Base-by-base conservation (phyloP, 1,140 invertebrate species). In the Drosophila grimshawi region DNA sequence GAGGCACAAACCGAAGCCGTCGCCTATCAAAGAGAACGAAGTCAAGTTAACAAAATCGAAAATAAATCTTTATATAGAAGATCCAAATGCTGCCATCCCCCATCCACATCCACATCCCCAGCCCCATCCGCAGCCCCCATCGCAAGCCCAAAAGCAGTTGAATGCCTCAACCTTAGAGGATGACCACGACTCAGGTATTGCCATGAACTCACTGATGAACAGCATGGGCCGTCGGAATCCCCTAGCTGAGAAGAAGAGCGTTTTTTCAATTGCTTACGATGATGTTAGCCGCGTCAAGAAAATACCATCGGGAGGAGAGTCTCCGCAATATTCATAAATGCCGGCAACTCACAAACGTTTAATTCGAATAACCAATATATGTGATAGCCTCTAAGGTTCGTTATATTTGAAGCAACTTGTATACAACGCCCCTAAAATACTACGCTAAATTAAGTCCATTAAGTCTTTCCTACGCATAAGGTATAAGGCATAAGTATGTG, bases 221-320 rank as follows among this genome's bases (percentile, higher is more conserved):
- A 93, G 94, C 92, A 93, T 94, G 81, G 78, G 93, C 73, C 93
- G 95, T 80, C 92, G 95, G 78, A 94, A 96, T 81, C 95, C 96
- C 51, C 95, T 97, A 68, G 94, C 97, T 29, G 97, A 98, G 80
- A 98, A 98, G 93, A 98, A 98, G 86, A 98, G 97, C 90, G 95
- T 98, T n/a, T 98, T 98, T 81, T 97, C 97, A 1, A 98, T 98
- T 76, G 97, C 97, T 2, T 98, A 98, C 85, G 96, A 97, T 86
- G 97, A 97, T 86, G 96, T 98, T 30, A 92, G 81, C 51, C 83
- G 90, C 33, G 91, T 92, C 1, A 91, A 92, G 61, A 92, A 91
- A 62, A 92, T 92, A 49, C 57, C 82, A 57, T 92, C 92, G 29
- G 92, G 91, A 27, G 92, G 91, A 51, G 92, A 92, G 61, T 92